phyloP scores from a whole-genome alignment of 2,113 vertebrate genomes.

The Ploceus nigricollis region DNA sequence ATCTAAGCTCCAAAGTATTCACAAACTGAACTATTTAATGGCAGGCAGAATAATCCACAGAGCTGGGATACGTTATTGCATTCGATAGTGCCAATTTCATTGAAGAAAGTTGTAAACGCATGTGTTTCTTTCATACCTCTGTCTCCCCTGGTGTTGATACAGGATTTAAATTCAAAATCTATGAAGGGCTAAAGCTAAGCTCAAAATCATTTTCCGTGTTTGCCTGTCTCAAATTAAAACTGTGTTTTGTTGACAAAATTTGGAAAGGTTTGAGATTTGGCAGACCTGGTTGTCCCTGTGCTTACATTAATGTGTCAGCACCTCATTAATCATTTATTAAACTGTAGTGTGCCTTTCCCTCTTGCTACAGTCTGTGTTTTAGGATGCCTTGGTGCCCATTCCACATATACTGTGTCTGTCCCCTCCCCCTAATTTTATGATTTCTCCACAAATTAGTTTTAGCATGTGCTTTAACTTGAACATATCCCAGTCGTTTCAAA shows the following conservation, averaged over 20 bases:
- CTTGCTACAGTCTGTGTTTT: conserved; percentile 47
- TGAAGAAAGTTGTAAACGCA: conserved; percentile 34
- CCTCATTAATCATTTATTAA: conserved; percentile 72
- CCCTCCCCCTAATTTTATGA: conserved; percentile 50
- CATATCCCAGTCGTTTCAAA: conserved; percentile 36
- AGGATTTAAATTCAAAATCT: conserved; percentile 57
- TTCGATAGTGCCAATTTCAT: conserved; percentile 1
- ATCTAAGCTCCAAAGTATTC: not conserved
- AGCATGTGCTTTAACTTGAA: conserved; percentile 56
- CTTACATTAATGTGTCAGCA: conserved; percentile 72
- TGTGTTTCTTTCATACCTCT: conserved; percentile 41
- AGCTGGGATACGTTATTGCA: not conserved
- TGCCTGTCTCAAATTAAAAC: conserved; percentile 70
- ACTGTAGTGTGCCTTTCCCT: conserved; percentile 46
- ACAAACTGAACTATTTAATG: conserved; percentile 28
- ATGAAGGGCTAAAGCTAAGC: conserved; percentile 36
- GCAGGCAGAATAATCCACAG: conserved; percentile 30
- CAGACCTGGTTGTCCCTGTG: conserved; percentile 60
- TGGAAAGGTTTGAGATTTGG: conserved; percentile 68
- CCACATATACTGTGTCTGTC: conserved; percentile 1
- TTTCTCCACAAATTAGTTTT: conserved; percentile 63
- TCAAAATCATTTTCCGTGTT: conserved; percentile 65
- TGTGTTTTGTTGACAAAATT: conserved; percentile 75
- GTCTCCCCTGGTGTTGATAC: conserved; percentile 41
- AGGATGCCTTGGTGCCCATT: conserved; percentile 46